Percentiles rank a stretch among this genome's conserved stretches.
Evolutionary conservation across 2,888 invertebrate genomes (phyloP).

Genomic region (Neocrepidodera transversa): DNA sequence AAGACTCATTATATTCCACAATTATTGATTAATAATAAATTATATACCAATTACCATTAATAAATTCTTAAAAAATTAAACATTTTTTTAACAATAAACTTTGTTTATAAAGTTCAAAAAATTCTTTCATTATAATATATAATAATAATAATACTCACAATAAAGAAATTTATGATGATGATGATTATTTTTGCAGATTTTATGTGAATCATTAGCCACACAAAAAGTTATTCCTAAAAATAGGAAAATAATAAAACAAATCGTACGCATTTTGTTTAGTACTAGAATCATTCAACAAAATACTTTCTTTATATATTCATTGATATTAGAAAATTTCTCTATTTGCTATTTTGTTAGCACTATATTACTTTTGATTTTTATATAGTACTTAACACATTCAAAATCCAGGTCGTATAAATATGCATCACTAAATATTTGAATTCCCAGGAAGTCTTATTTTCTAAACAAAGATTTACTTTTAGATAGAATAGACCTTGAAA

Average conservation of each 20-base stretch:
- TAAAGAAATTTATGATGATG: slow-evolving; percentile 7
- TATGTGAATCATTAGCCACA: neutral
- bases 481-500: no score
- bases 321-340: slow-evolving; percentile 19
- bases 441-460: slow-evolving; percentile 10
- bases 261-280: slow-evolving; percentile 3
- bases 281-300: neutral
- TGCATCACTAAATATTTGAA: slow-evolving; percentile 14
- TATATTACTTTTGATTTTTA: slow-evolving; percentile 19
- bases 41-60: no score
- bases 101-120: no score
- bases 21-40: no score
- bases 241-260: slow-evolving; percentile 6
- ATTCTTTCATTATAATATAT: no score
- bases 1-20: no score
- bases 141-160: neutral
- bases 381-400: slow-evolving; percentile 9
- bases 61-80: no score
- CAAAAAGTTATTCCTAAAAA: neutral
- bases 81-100: no score
- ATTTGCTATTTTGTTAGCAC: slow-evolving; percentile 19
- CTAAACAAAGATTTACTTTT: neutral
- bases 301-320: slow-evolving; percentile 15
- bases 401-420: neutral
- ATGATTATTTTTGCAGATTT: neutral